Conservation (phyloP, 2,113 vertebrate genomes). For the Esox niger region DNA sequence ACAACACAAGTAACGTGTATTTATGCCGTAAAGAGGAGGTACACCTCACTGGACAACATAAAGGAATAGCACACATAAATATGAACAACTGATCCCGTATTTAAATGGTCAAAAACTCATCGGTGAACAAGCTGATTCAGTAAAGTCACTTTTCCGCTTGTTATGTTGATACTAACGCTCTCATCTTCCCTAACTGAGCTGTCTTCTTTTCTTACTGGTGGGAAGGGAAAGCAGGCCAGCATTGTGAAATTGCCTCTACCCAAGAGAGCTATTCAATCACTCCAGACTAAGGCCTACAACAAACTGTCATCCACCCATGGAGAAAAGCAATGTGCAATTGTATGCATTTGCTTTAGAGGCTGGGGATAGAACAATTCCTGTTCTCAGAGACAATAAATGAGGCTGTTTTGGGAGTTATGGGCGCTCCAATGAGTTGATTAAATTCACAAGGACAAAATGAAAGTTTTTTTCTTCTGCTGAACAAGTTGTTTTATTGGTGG, state of each 20-base stretch:
- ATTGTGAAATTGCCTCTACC: constrained; percentile 63
- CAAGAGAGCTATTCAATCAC: constrained; percentile 66
- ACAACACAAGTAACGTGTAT: background rate
- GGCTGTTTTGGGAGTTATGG: constrained; percentile 38
- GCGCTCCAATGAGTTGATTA: constrained; percentile 55
- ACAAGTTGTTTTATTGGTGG: constrained; percentile 55
- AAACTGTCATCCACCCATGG: constrained; percentile 41
- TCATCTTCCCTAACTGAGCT: constrained; percentile 27
- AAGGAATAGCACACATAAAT: background rate
- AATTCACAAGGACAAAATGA: constrained; percentile 62
- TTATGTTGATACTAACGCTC: constrained; percentile 18
- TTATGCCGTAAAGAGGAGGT: background rate
- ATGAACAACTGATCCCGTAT: background rate
- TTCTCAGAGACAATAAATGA: constrained; percentile 47
- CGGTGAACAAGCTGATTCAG: constrained; percentile 2
- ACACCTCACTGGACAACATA: background rate
- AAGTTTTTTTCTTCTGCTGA: constrained; percentile 55
- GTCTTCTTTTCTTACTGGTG: constrained; percentile 12
- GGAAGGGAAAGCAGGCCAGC: constrained; percentile 22
- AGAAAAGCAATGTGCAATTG: constrained; percentile 57
- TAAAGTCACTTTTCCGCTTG: constrained; percentile 1
- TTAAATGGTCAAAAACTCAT: constrained; percentile 11
- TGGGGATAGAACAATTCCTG: constrained; percentile 46
- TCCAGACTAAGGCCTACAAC: constrained; percentile 51
- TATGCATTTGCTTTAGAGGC: constrained; percentile 54